Evolutionary conservation across 2,797 vertebrate species (phyloP), one percentile per base, ranked within the genome.

Genomic region (Brachymystax lenok): DNA sequence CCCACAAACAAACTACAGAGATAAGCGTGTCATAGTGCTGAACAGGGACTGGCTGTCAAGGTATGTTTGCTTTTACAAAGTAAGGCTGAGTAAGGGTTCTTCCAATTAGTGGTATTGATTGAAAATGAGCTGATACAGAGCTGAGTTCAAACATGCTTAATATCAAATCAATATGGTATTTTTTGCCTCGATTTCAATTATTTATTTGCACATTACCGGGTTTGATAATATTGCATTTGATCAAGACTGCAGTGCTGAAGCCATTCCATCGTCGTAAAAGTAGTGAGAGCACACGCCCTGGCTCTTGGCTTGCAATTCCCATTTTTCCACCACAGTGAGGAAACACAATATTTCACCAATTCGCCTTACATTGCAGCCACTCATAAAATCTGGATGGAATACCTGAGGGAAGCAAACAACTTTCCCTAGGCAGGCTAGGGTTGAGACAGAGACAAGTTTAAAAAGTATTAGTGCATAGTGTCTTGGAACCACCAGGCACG

Each of bases 401-500:
- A 30, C 1, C 27, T 67, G 27, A 27, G 54, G n/a, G n/a, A 61
- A 61, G 7, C 3, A 21, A 21, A 63, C 7, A 63, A 63, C 21
- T 27, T 24, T 27, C 21, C 21, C 6, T 63, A 63, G 24, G 59
- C 21, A 24, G 21, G 59, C 56, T n/a, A 7, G 56, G 19, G 56
- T 61, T 61, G 56, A 61, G 52, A 19, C 5, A 59, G 56, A 40
- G 40, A 46, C 56, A 59, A 4, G 10, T 67, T 30, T 28, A 16
- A 54, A 72, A 51, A 50, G 17, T 6, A 21, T 14, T 2, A 3
- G 7, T 3, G 8, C 24, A 14, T 6, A 2, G n/a, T 5, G 27
- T n/a, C 3, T 17, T 30, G 4, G 24, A 24, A 21, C 24, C 87
- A 85, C 73, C 28, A 30, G 13, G 33, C 86, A 85, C 72, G 35